Conservation (phyloP, 2,888 invertebrate species). For the Nephrotoma appendiculata region DNA sequence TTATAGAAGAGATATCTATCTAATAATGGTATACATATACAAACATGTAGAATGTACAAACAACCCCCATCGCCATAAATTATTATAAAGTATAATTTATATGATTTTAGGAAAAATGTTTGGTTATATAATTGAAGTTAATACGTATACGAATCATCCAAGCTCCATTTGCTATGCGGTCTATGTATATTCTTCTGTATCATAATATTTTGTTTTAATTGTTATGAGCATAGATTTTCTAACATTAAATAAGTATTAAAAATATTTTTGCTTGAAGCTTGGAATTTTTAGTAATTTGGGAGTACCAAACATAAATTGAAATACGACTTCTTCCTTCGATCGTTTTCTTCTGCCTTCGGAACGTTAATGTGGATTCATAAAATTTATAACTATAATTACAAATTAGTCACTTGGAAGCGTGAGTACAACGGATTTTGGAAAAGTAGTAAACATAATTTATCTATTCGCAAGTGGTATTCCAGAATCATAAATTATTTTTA, state of each 20-base stretch:
- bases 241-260: not conserved
- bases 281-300: not conserved
- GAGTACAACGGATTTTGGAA: too few species aligned
- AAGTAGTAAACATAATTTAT: too few species aligned
- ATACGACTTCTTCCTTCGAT: not conserved
- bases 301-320: not conserved
- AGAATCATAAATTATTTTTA: too few species aligned
- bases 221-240: not conserved
- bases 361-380: not conserved
- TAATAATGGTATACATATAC: not conserved
- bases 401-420: not conserved
- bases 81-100: not conserved
- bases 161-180: not conserved
- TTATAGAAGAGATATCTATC: not conserved
- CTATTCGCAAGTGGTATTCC: too few species aligned
- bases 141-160: not conserved
- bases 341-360: not conserved
- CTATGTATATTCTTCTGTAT: not conserved
- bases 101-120: not conserved
- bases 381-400: not conserved
- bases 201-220: not conserved
- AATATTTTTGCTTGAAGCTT: not conserved
- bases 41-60: not conserved
- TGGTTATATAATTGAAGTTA: not conserved
- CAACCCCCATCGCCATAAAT: not conserved